Evolutionary conservation across 92 coral and sea anemone species (phyloP).

Genomic region (Epizoanthus illoricatus): DNA sequence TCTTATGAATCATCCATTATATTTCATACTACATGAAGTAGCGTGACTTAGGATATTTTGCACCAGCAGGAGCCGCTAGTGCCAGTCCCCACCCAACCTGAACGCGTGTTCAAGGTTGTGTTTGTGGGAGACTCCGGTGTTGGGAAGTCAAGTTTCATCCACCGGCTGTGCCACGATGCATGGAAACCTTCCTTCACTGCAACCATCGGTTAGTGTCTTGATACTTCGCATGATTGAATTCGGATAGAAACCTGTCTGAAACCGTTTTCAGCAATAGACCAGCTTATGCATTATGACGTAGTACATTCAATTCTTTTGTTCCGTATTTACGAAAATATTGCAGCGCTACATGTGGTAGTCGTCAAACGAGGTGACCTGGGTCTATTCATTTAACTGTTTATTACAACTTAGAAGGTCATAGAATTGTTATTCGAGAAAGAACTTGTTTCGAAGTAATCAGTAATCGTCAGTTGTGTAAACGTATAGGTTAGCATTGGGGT

Average conservation of each 20-base stretch:
- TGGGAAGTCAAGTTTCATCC: constrained; percentile 96
- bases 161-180: constrained; percentile 88
- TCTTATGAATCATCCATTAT: no score
- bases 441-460: no score
- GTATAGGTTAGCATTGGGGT: no score
- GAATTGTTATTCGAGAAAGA: no score
- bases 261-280: neutral
- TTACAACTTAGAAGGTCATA: no score
- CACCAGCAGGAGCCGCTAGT: constrained; percentile 41
- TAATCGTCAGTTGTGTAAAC: no score
- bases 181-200: constrained; percentile 99
- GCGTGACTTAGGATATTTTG: neutral
- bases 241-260: neutral
- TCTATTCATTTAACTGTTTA: no score
- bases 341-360: no score
- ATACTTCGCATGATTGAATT: neutral
- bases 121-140: constrained; percentile 98
- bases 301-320: neutral
- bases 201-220: constrained; percentile 76
- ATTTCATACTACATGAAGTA: no score
- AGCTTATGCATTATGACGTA: neutral
- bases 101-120: constrained; percentile 90
- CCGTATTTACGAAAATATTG: no score
- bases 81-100: constrained; percentile 55
- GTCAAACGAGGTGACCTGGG: no score